Evolutionary conservation across 2,113 vertebrate species (phyloP).

Genomic region (rat (Rattus norvegicus)): DNA sequence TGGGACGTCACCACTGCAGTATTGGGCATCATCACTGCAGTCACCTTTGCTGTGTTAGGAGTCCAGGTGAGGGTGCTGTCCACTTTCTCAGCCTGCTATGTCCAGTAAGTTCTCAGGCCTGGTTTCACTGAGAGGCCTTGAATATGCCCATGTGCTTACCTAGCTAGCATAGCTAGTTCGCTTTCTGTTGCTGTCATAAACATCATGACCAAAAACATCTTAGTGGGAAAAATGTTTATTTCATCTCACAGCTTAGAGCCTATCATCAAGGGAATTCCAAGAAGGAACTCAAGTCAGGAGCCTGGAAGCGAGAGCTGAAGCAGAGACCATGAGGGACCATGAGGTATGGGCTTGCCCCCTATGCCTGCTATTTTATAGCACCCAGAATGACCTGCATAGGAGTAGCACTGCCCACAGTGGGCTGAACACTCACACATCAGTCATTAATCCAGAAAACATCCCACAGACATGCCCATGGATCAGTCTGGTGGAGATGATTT

Average conservation of each 20-base stretch:
- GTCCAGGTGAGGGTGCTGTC: background rate
- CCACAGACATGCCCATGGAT: background rate
- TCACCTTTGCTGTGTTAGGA: no score
- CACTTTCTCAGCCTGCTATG: background rate
- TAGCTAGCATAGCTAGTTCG: background rate
- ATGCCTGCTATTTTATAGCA: background rate
- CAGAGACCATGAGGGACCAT: background rate
- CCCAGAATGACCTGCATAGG: background rate
- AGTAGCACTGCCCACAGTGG: background rate
- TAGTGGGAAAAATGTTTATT: background rate
- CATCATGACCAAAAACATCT: no score
- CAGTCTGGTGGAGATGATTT: background rate
- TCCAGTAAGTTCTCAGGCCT: background rate
- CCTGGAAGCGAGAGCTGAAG: background rate
- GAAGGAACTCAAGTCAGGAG: background rate
- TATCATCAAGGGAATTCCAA: background rate
- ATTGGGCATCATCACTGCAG: no score
- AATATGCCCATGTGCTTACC: no score
- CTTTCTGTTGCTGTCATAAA: background rate
- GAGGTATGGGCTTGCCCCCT: background rate
- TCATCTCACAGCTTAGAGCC: background rate
- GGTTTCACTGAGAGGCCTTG: background rate
- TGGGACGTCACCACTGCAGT: background rate
- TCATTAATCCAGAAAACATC: background rate
- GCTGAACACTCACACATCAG: background rate